Evolutionary conservation across 2,113 vertebrate species (phyloP), one percentile per base, ranked within the genome.

Genomic region (Rutilus rutilus): DNA sequence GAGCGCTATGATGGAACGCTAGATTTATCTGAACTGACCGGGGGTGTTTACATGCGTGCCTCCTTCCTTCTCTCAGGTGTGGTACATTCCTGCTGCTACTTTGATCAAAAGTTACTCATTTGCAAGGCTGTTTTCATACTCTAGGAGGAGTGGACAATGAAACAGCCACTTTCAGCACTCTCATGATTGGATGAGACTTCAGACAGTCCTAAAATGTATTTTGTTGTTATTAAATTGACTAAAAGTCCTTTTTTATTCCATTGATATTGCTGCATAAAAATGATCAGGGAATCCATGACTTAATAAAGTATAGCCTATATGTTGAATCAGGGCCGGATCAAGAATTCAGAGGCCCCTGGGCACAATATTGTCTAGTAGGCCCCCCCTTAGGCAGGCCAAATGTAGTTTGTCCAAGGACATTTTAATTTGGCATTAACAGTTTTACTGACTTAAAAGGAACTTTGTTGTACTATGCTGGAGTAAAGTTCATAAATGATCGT

Each of bases 31-130:
- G 45, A 79, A 78, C 77, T 11, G 69, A 79, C 39, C 57, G 9
- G 64, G 65, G 82, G 82, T 74, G 57, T 74, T 60, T 87, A 71
- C 36, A 52, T 79, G 60, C 23, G 36, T 88, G 57, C 17, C 52
- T 25, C 23, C 81, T 25, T 69, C 54, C 57, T 57, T 42, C 57
- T 78, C 50, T 83, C 78, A n/a, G n/a, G n/a, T n/a, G n/a, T n/a
- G n/a, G n/a, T n/a, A n/a, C n/a, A 85, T 73, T 89, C 86, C 77
- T 79, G 78, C 54, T 65, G 57, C 14, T 86, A 57, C 85, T 83
- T 85, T 78, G 77, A 83, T 87, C 74, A 69, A 27, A 84, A 64
- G 82, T 84, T 84, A 88, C 79, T 88, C 50, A 90, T 87, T 88
- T 69, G 67, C n/a, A 50, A 65, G 36, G 30, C 75, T 79, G 64